Conservation (phyloP, 1,140 invertebrate species). For the Cherax quadricarinatus region DNA sequence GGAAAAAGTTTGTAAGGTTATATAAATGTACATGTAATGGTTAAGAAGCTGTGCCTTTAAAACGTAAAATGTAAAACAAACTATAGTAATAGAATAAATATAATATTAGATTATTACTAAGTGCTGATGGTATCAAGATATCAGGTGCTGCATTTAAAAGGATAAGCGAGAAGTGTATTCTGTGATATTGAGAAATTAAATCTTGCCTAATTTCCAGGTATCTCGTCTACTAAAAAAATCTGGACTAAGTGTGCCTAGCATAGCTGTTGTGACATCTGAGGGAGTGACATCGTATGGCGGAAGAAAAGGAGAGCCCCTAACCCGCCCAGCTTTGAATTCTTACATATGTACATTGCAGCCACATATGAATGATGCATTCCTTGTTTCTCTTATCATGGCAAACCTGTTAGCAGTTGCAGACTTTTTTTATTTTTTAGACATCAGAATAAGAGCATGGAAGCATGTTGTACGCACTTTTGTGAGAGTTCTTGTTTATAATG, state of each 20-base stretch:
- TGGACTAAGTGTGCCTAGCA: constrained; percentile 48
- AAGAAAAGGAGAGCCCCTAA: constrained; percentile 43
- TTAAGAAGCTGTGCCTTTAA: too few species aligned
- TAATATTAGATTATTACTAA: too few species aligned
- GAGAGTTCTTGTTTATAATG: constrained; percentile 51
- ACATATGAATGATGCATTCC: constrained; percentile 64
- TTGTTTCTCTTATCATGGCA: constrained; percentile 50
- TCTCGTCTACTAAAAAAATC: constrained; percentile 46
- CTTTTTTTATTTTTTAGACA: constrained; percentile 52
- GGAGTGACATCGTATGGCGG: constrained; percentile 51
- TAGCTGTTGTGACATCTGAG: constrained; percentile 51
- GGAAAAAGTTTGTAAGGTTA: too few species aligned
- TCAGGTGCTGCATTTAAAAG: too few species aligned
- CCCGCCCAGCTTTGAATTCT: constrained; percentile 31
- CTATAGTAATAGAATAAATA: too few species aligned
- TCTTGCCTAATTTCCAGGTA: constrained; percentile 33
- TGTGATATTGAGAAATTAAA: background rate
- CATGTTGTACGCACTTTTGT: constrained; percentile 34
- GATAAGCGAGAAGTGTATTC: too few species aligned
- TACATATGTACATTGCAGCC: constrained; percentile 62
- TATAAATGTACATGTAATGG: too few species aligned
- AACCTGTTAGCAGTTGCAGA: constrained; percentile 56
- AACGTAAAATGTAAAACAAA: too few species aligned
- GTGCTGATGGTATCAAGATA: too few species aligned
- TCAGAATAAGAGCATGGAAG: constrained; percentile 48